Evolutionary conservation across 2,888 invertebrate genomes (phyloP).

Genomic region (Anarsia innoxiella): DNA sequence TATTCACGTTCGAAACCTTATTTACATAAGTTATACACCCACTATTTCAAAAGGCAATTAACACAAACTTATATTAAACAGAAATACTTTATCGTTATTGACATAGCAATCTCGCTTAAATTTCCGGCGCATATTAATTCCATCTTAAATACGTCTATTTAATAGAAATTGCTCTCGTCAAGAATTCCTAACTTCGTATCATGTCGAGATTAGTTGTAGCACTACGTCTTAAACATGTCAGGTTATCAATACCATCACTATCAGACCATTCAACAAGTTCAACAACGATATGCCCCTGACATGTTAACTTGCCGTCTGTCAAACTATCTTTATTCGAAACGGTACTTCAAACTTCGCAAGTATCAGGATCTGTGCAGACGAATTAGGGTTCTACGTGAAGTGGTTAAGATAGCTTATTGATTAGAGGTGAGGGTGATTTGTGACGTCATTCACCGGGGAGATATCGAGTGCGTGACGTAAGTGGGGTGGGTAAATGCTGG

Average conservation of each 20-base stretch:
- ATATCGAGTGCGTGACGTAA: conserved; percentile 71
- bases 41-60: too few species aligned
- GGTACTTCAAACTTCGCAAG: conserved; percentile 28
- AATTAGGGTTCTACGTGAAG: conserved; percentile 40
- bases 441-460: conserved; percentile 41
- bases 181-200: conserved; percentile 4
- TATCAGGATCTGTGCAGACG: conserved; percentile 13
- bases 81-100: too few species aligned
- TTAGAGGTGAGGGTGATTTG: conserved; percentile 39
- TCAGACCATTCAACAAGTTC: conserved; percentile 54
- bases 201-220: conserved; percentile 4
- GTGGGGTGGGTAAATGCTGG: conserved; percentile 67
- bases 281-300: conserved; percentile 56
- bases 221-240: conserved; percentile 28
- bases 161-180: not conserved
- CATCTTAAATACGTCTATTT: not conserved
- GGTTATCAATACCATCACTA: conserved; percentile 52
- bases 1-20: too few species aligned
- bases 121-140: not conserved
- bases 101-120: not conserved
- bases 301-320: conserved; percentile 73
- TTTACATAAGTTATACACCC: too few species aligned
- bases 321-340: conserved; percentile 50
- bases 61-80: too few species aligned
- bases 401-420: conserved; percentile 40